Conservation (phyloP, 2,888 invertebrate species). For the Holacanthella duospinosa region DNA sequence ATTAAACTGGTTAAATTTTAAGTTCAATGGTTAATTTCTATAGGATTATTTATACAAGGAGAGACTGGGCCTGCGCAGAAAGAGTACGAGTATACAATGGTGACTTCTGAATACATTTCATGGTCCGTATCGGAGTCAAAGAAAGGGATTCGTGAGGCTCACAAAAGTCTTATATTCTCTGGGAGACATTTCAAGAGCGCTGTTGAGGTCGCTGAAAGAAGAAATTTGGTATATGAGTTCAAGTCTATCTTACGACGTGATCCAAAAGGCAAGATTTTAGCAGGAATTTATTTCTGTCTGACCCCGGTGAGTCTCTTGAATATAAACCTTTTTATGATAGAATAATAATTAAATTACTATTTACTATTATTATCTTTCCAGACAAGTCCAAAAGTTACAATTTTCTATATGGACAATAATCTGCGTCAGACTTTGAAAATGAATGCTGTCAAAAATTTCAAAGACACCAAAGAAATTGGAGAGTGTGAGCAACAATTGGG, state of each 20-base stretch:
- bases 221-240: constrained; percentile 76
- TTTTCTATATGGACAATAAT: constrained; percentile 36
- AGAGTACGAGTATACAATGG: constrained; percentile 71
- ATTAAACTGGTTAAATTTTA: not conserved
- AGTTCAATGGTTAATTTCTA: no score
- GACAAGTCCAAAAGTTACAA: constrained; percentile 26
- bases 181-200: constrained; percentile 64
- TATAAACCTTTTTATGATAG: not conserved
- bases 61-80: constrained; percentile 53
- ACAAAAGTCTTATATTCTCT: constrained; percentile 61
- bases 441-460: constrained; percentile 49
- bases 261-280: constrained; percentile 68
- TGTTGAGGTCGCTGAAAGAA: constrained; percentile 74
- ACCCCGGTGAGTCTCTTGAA: constrained; percentile 41
- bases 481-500: constrained; percentile 64
- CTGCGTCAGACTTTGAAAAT: constrained; percentile 38
- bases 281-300: constrained; percentile 76
- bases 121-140: constrained; percentile 71
- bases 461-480: constrained; percentile 41
- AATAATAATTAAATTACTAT: not conserved
- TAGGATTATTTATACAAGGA: constrained; percentile 76
- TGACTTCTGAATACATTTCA: constrained; percentile 63
- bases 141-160: constrained; percentile 47
- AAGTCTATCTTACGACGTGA: constrained; percentile 61
- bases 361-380: no score